Evolutionary conservation across 2,797 vertebrate species (phyloP).

Genomic region (Fratercula arctica): DNA sequence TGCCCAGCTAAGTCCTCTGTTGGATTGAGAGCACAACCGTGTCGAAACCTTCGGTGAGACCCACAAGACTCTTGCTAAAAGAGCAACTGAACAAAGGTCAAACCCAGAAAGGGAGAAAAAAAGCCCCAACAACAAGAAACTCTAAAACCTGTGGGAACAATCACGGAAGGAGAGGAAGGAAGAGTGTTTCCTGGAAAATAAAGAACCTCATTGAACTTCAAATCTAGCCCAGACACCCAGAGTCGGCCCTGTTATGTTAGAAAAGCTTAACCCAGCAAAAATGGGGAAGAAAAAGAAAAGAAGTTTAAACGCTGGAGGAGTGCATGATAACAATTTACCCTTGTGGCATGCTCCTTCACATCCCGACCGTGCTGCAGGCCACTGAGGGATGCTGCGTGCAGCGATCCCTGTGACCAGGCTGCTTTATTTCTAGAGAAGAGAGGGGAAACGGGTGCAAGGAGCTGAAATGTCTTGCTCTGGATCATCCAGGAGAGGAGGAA

Average conservation of each 20-base stretch:
- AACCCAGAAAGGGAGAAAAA: neutral
- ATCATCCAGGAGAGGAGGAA: neutral
- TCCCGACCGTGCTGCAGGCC: neutral
- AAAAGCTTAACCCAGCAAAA: slow-evolving; percentile 23
- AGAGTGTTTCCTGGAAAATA: slow-evolving; percentile 64
- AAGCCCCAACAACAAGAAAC: neutral
- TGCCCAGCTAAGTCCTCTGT: neutral
- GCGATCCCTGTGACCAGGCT: neutral
- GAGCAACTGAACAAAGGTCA: slow-evolving; percentile 2
- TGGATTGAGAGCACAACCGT: neutral
- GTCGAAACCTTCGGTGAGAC: neutral
- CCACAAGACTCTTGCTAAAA: neutral
- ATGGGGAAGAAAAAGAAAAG: neutral
- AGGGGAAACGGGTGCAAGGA: neutral
- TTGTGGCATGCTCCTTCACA: neutral
- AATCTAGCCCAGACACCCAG: slow-evolving; percentile 23
- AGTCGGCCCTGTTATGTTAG: neutral
- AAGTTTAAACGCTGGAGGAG: neutral
- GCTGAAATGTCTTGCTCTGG: neutral
- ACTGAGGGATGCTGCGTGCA: neutral
- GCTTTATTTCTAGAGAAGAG: neutral
- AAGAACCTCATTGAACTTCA: slow-evolving; percentile 50
- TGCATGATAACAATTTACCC: neutral
- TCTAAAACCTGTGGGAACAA: slow-evolving; percentile 32
- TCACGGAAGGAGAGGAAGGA: slow-evolving; percentile 49